Base-by-base conservation (phyloP, 2,888 invertebrate species). In the Nemotelus nigrinus region DNA sequence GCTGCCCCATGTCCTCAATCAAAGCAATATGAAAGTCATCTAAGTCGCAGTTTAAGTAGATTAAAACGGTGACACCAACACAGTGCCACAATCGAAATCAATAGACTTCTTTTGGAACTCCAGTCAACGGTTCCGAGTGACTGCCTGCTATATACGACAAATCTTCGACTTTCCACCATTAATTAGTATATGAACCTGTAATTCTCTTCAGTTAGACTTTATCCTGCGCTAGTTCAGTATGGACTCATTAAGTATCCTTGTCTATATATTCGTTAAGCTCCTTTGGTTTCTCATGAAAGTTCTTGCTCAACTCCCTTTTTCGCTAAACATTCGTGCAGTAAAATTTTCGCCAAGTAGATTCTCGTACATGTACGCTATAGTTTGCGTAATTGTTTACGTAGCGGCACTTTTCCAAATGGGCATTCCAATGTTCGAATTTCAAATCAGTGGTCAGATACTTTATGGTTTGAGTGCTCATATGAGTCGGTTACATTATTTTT, bases 231-330 rank as follows among this genome's bases (percentile, higher is more conserved):
- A 41, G 3, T 25, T 39, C 41, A 53, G 6, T 44, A 76, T 65
- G 76, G 55, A 50, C 53, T 53, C 39, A 25, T 64, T 76, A 39
- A 76, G 65, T 53, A 60, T 41, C 44, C 41, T 76, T 39, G 47
- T 76, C 6, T 25, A 55, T 2, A 4, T 65, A 8, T 55, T 55
- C 43, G 10, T 64, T 8, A 6, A 43, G 5, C 2, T 65, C 6
- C 39, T 76, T 5, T 41, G 41, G 25, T 10, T 41, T 5, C 41
- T 76, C 5, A 53, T 53, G 53, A 64, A 64, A 55, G n/a, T 68
- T 25, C 39, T 77, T 4, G 76, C 68, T 3, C 76, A 68, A 39
- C 2, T 68, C 3, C 76, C 76, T 5, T 77, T 39, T n/a, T n/a
- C 39, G 3, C 4, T 77, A 10, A 58, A 67, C 10, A 47, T 68